Percentiles rank a stretch among this genome's conserved stretches.
These are phyloP conservation scores for Atherinosoma microstoma DNA, from an alignment of 2,797 vertebrate genomes.

Conservation along the genomic window DNA sequence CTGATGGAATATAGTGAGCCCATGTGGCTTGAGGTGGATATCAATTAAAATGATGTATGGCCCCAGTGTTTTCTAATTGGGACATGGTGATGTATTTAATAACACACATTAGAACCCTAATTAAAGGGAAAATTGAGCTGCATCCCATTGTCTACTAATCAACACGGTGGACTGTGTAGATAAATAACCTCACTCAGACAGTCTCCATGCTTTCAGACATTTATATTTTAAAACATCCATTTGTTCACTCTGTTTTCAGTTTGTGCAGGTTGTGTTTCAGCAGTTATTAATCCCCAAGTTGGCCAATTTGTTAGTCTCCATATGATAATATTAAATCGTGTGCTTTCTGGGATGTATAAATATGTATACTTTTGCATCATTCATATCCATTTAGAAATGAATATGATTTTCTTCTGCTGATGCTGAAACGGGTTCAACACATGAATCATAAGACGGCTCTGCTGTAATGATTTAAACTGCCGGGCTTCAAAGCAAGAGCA, in stretches of 20 bases:
- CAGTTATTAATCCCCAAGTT: neutral
- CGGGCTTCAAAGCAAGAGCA: neutral
- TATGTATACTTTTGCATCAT: neutral
- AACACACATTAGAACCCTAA: slow-evolving; percentile 84
- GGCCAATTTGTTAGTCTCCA: slow-evolving; percentile 8
- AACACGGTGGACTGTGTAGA: slow-evolving; percentile 65
- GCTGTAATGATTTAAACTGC: slow-evolving; percentile 6
- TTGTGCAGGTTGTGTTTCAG: slow-evolving; percentile 16
- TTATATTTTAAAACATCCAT: slow-evolving; percentile 36
- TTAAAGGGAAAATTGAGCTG: slow-evolving; percentile 84
- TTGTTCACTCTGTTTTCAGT: slow-evolving; percentile 30
- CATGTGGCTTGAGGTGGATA: slow-evolving; percentile 77
- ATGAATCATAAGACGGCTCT: slow-evolving; percentile 2
- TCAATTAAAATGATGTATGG: slow-evolving; percentile 88
- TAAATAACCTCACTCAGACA: slow-evolving; percentile 69
- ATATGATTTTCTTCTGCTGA: neutral
- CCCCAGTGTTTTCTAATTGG: slow-evolving; percentile 82
- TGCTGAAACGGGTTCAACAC: slow-evolving; percentile 14
- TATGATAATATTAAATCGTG: slow-evolving; percentile 1
- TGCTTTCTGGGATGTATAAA: neutral
- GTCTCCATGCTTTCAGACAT: slow-evolving; percentile 27
- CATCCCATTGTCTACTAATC: slow-evolving; percentile 80
- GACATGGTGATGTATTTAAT: slow-evolving; percentile 87
- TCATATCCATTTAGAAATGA: slow-evolving; percentile 3
- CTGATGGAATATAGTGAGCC: slow-evolving; percentile 68